These are phyloP conservation scores for Blastomussa wellsi DNA, from an alignment of 92 coral and sea anemone species.

Conservation along the genomic window DNA sequence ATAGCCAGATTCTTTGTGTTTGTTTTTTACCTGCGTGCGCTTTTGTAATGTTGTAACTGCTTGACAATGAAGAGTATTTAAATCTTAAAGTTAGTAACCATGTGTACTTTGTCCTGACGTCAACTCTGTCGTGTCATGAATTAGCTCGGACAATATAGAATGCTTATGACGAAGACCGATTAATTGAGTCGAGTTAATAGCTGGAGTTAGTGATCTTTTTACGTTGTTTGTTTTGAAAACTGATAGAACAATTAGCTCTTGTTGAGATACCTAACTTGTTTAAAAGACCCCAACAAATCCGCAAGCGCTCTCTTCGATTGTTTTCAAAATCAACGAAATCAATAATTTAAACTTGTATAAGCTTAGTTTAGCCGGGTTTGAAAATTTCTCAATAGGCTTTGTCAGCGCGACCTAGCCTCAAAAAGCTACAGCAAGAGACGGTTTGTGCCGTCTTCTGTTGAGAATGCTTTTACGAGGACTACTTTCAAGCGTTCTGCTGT, in stretches of 20 bases:
- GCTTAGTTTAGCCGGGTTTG: not conserved
- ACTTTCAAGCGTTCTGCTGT: constrained; percentile 33
- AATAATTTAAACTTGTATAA: constrained; percentile 26
- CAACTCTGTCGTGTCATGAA: not conserved
- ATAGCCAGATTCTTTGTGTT: not conserved
- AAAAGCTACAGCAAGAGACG: constrained; percentile 26
- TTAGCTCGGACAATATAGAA: not conserved
- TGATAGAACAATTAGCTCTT: constrained; percentile 14
- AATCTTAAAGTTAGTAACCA: not conserved
- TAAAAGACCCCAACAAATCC: constrained; percentile 7
- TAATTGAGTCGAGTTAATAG: not conserved
- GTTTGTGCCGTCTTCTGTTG: constrained; percentile 37
- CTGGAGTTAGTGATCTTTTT: not conserved
- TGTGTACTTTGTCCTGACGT: not conserved
- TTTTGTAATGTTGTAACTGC: constrained; percentile 27
- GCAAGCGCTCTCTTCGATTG: not conserved
- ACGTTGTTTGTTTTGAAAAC: not conserved
- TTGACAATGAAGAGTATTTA: not conserved
- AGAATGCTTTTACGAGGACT: constrained; percentile 17
- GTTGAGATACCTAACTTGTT: not conserved
- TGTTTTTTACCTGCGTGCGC: constrained; percentile 1
- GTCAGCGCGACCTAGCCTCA: constrained; percentile 27
- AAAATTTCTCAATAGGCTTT: constrained; percentile 16
- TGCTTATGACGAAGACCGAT: not conserved
- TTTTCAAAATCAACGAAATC: constrained; percentile 30